Evolutionary conservation across 1,140 invertebrate genomes (phyloP).

Genomic region (Vanessa atalanta): DNA sequence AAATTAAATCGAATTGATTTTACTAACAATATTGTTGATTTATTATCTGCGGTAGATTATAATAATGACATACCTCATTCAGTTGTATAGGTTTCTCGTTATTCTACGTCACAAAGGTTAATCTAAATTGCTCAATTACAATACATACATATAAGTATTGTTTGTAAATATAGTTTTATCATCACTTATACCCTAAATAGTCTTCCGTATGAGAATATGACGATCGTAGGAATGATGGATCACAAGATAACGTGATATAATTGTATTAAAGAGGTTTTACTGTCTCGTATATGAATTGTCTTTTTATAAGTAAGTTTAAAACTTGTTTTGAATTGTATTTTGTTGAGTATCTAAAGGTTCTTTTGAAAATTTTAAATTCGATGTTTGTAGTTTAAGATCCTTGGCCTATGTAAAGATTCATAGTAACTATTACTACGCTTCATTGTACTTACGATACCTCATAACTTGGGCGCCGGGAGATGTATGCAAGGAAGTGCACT

Average conservation of each 20-base stretch:
- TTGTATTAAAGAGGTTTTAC: conserved; percentile 15
- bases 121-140: conserved; percentile 18
- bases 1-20: not conserved
- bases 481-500: no score
- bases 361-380: no score
- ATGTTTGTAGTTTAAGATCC: no score
- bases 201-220: not conserved
- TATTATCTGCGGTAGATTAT: not conserved
- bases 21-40: not conserved
- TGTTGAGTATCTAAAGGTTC: not conserved
- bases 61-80: conserved; percentile 10
- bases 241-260: conserved; percentile 23
- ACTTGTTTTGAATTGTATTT: not conserved
- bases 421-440: not conserved
- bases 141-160: conserved; percentile 4
- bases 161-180: conserved; percentile 22
- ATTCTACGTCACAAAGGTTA: not conserved
- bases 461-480: no score
- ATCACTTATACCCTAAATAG: conserved; percentile 3
- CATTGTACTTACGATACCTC: conserved; percentile 3
- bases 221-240: conserved; percentile 7
- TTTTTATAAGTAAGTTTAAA: not conserved
- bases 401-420: conserved; percentile 2
- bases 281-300: not conserved
- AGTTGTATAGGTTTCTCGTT: not conserved